These are phyloP conservation scores for Bombus polaris DNA, from an alignment of 1,140 invertebrate genomes.

Conservation along the genomic window DNA sequence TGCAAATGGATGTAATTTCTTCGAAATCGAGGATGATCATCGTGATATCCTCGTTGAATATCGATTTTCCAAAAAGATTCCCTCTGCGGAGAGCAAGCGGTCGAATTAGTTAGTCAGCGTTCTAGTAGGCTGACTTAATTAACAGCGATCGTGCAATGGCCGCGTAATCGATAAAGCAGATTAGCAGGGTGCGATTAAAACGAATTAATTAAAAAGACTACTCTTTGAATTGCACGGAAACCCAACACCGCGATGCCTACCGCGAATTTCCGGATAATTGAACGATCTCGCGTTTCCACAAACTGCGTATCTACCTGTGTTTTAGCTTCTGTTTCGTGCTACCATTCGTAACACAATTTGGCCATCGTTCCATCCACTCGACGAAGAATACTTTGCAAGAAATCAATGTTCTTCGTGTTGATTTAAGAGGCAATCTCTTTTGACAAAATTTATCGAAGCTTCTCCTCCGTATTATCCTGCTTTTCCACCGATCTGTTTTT, in stretches of 20 bases:
- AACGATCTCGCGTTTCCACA: not conserved
- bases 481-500: not conserved
- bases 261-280: constrained; percentile 6
- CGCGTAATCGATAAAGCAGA: not conserved
- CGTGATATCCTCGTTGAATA: not conserved
- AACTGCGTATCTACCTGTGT: not conserved
- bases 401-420: not conserved
- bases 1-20: constrained; percentile 6
- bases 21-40: not conserved
- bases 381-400: not conserved
- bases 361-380: not conserved
- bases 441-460: not conserved
- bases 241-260: not conserved
- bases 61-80: not conserved
- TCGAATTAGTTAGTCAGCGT: constrained; percentile 28
- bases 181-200: not conserved
- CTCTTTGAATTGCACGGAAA: not conserved
- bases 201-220: constrained; percentile 33
- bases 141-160: constrained; percentile 9
- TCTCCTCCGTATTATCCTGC: not conserved
- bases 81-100: not conserved
- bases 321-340: not conserved
- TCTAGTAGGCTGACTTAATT: constrained; percentile 26
- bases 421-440: constrained; percentile 6
- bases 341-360: not conserved